These are phyloP conservation scores for Volucella zonaria DNA, from an alignment of 2,888 invertebrate genomes.

Conservation along the genomic window DNA sequence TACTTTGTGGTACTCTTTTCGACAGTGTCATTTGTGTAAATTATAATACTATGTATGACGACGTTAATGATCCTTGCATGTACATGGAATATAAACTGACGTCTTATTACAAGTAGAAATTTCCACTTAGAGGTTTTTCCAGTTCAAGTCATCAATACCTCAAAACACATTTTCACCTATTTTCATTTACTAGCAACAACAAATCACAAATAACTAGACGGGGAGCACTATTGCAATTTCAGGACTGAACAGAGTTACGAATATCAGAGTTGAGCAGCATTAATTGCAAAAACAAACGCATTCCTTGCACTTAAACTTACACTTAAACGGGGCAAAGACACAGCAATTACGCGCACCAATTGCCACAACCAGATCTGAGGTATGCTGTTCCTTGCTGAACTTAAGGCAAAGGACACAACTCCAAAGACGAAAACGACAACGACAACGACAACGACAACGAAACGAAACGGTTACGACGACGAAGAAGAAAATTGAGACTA, in stretches of 20 bases:
- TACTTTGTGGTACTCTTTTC: no score
- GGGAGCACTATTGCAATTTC: background rate
- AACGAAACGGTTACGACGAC: background rate
- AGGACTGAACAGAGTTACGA: constrained; percentile 9
- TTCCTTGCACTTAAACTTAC: constrained; percentile 51
- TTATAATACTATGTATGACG: no score
- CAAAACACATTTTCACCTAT: background rate
- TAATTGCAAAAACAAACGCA: constrained; percentile 60
- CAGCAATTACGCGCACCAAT: constrained; percentile 56
- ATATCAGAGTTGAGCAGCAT: constrained; percentile 31
- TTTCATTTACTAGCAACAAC: background rate
- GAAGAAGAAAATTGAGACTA: background rate
- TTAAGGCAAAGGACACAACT: background rate
- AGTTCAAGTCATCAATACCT: background rate
- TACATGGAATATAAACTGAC: no score
- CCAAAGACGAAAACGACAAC: background rate
- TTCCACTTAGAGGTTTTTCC: no score
- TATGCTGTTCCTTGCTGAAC: constrained; percentile 9
- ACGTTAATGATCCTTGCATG: no score
- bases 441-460: background rate
- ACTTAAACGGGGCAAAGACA: constrained; percentile 48
- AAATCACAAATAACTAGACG: constrained; percentile 16
- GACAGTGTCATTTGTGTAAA: no score
- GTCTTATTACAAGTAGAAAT: no score
- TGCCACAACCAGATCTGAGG: constrained; percentile 27